Conservation (phyloP, 2,113 vertebrate species). For the Nycticorax nycticorax region DNA sequence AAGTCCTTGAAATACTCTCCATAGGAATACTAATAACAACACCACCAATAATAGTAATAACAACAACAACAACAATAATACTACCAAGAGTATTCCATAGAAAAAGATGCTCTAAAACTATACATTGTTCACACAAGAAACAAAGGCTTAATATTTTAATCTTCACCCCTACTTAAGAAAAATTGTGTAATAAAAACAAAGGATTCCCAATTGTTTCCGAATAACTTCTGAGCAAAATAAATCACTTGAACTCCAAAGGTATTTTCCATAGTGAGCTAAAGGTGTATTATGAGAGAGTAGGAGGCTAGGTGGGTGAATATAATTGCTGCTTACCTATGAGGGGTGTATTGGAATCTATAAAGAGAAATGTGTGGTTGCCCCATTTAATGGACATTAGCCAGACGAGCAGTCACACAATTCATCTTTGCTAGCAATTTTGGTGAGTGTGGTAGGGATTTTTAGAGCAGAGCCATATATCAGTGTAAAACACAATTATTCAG, state of each 20-base stretch:
- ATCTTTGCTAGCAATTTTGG: neutral
- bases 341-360: neutral
- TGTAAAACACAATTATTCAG: neutral
- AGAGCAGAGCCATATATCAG: neutral
- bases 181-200: conserved; percentile 19
- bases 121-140: neutral
- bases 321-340: neutral
- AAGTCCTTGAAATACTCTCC: neutral
- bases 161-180: neutral
- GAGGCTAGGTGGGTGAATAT: neutral
- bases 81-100: neutral
- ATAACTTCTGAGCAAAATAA: conserved; percentile 24
- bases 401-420: neutral
- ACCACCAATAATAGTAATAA: too few species aligned
- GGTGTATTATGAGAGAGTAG: neutral
- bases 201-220: conserved; percentile 3
- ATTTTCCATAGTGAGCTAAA: conserved; percentile 38
- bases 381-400: conserved; percentile 1
- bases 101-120: neutral
- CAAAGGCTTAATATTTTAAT: conserved; percentile 14
- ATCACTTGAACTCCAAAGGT: conserved; percentile 17
- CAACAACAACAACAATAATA: neutral
- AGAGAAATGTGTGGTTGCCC: neutral
- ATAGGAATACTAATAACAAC: neutral
- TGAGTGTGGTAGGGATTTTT: neutral